phyloP scores from a whole-genome alignment of 2,797 vertebrate species.

The Macropodus opercularis region DNA sequence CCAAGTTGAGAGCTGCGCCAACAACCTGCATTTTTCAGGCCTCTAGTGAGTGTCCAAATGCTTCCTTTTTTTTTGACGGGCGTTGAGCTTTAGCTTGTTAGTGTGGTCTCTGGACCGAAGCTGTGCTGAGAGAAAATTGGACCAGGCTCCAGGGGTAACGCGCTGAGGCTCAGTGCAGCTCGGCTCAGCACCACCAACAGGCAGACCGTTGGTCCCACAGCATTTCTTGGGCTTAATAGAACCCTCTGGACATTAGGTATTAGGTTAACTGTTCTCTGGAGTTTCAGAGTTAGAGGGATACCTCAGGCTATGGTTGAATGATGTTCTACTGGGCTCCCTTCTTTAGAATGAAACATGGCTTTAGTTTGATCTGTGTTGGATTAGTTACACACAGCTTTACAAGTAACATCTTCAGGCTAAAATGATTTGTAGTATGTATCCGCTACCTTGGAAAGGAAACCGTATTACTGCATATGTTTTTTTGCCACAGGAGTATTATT shows the following conservation, averaged over 20 bases:
- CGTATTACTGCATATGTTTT: slow-evolving; percentile 12
- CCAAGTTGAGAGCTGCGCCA: slow-evolving; percentile 64
- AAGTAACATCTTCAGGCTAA: slow-evolving; percentile 1
- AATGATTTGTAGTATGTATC: slow-evolving; percentile 5
- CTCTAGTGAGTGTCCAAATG: slow-evolving; percentile 72
- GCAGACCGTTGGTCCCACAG: slow-evolving; percentile 32
- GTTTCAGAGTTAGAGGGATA: slow-evolving; percentile 14
- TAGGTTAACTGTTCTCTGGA: slow-evolving; percentile 46
- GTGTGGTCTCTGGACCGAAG: slow-evolving; percentile 72
- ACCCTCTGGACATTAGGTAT: slow-evolving; percentile 34
- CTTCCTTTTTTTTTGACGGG: slow-evolving; percentile 55
- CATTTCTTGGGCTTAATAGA: slow-evolving; percentile 34
- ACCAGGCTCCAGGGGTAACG: slow-evolving; percentile 59
- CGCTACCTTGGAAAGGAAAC: slow-evolving; percentile 18
- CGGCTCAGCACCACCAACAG: slow-evolving; percentile 45
- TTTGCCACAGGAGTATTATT: slow-evolving; percentile 22
- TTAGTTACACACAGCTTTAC: slow-evolving; percentile 6
- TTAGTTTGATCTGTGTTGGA: slow-evolving; percentile 13
- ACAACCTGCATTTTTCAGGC: slow-evolving; percentile 71
- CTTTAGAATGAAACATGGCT: slow-evolving; percentile 2
- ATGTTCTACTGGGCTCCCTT: slow-evolving; percentile 1
- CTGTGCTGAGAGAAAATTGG: slow-evolving; percentile 70
- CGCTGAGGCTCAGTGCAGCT: slow-evolving; percentile 49
- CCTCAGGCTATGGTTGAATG: slow-evolving; percentile 1
- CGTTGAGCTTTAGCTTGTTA: slow-evolving; percentile 70